Base-by-base conservation (phyloP, 2,888 invertebrate genomes). In the Drosophila helvetica region DNA sequence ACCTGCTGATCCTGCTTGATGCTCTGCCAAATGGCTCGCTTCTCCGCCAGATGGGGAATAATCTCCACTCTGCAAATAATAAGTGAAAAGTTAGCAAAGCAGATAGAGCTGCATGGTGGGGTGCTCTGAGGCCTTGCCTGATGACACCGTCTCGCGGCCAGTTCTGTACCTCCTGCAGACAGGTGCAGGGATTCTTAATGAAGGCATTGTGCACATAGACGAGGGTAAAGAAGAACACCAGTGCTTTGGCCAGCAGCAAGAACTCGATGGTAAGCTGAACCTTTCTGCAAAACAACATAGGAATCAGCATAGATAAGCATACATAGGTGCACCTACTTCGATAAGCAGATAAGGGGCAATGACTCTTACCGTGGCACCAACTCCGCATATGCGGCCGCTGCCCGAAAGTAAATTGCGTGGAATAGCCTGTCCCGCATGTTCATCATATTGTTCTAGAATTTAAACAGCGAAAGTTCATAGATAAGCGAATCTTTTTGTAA, bases 61-160 rank as follows among this genome's bases (percentile, higher is more conserved):
- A 91, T 90, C 79, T 92, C 92, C 60, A 92, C 91, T 38, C 91
- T 90, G 53, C 1, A 73, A 78, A 27, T 2, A 27, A 53, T 2
- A 27, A 53, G 12, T 42, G 25, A 15, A 17, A n/a, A 7, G 42
- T 43, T 46, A 15, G 19, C 42, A 33, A 50, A 30, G 17, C 12
- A 12, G 17, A 18, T 8, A 27, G 48, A 42, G 8, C 38, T 45
- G 6, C 2, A 53, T 3, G 7, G 9, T 15, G 48, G 10, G 27
- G n/a, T n/a, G 38, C n/a, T 1, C 2, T 15, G 2, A 15, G 15
- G 15, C 10, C 8, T 42, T 72, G 90, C 91, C 91, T 82, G 18
- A 99, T 93, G 78, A 99, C 97, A 5, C 99, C 99, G 92, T 98
- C 97, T 71, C 97, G 93, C 0, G 99, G 99, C 99, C 99, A 99